Percentiles rank a stretch among this genome's conserved stretches.
Evolutionary conservation across 92 coral and sea anemone species (phyloP).

Genomic region (Siderastrea radians): DNA sequence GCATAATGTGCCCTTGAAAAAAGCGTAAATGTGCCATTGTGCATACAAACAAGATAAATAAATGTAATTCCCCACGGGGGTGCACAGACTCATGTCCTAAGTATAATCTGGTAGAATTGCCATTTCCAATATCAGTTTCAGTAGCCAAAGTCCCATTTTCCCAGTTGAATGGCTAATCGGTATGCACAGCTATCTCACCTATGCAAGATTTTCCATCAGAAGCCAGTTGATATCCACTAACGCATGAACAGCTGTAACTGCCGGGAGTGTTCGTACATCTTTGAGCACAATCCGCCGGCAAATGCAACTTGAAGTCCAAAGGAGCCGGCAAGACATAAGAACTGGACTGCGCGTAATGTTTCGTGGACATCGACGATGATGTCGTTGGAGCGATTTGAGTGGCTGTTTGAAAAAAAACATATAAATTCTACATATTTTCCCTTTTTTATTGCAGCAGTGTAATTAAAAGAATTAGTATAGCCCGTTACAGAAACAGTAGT

Average conservation of each 20-base stretch:
- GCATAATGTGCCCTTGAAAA: no score
- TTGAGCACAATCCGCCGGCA: conserved; percentile 44
- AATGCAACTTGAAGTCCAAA: conserved; percentile 19
- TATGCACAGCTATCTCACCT: background rate
- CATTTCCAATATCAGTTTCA: no score
- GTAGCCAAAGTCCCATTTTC: no score
- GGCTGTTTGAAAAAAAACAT: background rate
- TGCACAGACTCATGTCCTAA: no score
- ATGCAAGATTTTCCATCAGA: conserved; percentile 34
- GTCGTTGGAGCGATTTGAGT: background rate
- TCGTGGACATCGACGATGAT: conserved; percentile 10
- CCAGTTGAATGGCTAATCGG: no score
- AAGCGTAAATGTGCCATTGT: no score
- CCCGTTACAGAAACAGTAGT: no score
- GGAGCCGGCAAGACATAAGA: conserved; percentile 10
- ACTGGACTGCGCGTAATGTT: conserved; percentile 11
- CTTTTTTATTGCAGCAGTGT: no score
- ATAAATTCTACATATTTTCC: background rate
- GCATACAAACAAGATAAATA: no score
- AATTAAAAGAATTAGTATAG: background rate
- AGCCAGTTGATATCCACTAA: conserved; percentile 31
- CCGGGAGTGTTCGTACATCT: conserved; percentile 25
- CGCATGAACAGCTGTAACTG: conserved; percentile 48
- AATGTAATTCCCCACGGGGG: no score
- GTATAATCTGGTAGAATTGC: no score